Evolutionary conservation across 2,797 vertebrate species (phyloP).

Genomic region (Tangara arthus): DNA sequence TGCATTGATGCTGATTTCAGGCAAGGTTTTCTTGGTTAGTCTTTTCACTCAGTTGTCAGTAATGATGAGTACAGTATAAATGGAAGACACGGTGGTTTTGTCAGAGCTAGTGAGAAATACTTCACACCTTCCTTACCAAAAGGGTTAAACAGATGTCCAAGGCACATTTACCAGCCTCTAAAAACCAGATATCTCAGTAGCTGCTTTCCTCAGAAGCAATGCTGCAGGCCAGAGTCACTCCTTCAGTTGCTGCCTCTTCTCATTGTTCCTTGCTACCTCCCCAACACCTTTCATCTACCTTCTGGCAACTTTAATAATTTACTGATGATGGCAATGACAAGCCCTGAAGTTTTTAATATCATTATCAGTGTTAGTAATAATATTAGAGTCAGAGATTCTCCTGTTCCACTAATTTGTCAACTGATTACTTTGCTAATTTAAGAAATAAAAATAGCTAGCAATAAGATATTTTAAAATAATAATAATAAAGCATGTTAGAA

Average conservation of each 20-base stretch:
- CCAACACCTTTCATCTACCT: not conserved
- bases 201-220: not conserved
- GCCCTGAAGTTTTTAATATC: not conserved
- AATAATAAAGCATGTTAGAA: not conserved
- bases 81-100: not conserved
- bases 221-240: not conserved
- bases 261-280: not conserved
- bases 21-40: not conserved
- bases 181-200: not conserved
- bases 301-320: not conserved
- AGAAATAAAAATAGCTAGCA: not conserved
- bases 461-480: not conserved
- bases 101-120: not conserved
- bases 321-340: not conserved
- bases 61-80: not conserved
- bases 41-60: not conserved
- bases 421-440: not conserved
- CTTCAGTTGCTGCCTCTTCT: not conserved
- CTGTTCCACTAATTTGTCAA: not conserved
- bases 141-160: not conserved
- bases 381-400: not conserved
- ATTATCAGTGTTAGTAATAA: not conserved
- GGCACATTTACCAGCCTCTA: not conserved
- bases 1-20: not conserved
- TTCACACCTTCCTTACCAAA: not conserved